phyloP scores from a whole-genome alignment of 23 tunicate species.

The Pegea sp. region DNA sequence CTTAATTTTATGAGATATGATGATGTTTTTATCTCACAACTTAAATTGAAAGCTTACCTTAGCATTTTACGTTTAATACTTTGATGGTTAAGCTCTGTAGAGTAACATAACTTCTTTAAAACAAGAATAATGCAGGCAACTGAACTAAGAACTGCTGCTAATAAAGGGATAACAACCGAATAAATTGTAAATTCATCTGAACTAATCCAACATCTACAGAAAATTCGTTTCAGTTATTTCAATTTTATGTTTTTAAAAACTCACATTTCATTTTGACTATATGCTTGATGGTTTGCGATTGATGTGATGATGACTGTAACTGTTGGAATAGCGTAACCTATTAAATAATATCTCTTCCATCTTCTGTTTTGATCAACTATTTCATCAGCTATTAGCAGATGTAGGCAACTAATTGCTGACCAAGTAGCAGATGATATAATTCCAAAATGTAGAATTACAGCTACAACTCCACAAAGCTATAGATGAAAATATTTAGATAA shows the following conservation, averaged over 20 bases:
- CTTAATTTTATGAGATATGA: too few relatives aligned
- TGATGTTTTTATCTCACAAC: too few relatives aligned
- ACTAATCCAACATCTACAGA: background rate
- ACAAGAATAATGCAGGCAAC: background rate
- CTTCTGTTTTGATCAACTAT: conserved; percentile 25
- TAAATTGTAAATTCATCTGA: background rate
- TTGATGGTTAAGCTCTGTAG: too few relatives aligned
- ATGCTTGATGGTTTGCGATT: conserved; percentile 41
- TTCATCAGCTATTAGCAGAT: conserved; percentile 14
- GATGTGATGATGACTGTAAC: conserved; percentile 31
- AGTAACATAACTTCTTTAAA: too few relatives aligned
- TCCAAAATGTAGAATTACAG: conserved; percentile 49
- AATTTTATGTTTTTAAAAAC: conserved; percentile 12
- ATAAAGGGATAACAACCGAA: background rate
- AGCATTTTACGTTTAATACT: too few relatives aligned
- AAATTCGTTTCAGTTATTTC: background rate
- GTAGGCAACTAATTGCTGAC: conserved; percentile 44
- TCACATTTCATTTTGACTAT: conserved; percentile 31
- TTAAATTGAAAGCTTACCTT: too few relatives aligned
- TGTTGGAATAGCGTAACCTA: conserved; percentile 53
- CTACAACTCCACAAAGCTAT: conserved; percentile 40
- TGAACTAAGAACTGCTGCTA: background rate
- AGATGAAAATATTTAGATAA: background rate
- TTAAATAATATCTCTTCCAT: conserved; percentile 63
- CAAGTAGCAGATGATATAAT: conserved; percentile 44